A percentile compares a stretch with the other conserved stretches of the same genome.
These are phyloP conservation scores for Bombus difficillimus DNA, from an alignment of 1,140 invertebrate species.

Conservation along the genomic window DNA sequence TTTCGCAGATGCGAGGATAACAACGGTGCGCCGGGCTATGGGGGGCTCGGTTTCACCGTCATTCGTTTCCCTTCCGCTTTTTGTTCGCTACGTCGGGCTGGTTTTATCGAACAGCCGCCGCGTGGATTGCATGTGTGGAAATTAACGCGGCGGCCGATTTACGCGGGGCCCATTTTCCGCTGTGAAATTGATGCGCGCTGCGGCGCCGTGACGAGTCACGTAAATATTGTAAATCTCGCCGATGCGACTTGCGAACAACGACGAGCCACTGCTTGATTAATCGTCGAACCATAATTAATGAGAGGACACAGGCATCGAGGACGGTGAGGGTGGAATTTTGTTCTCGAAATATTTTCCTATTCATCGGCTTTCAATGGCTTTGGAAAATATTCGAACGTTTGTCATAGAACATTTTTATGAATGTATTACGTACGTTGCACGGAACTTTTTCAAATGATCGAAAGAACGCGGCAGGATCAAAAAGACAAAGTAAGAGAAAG, in stretches of 20 bases:
- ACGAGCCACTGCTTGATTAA: constrained; percentile 21
- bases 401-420: background rate
- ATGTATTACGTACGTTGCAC: background rate
- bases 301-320: no score
- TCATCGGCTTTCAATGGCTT: background rate
- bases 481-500: background rate
- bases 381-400: background rate
- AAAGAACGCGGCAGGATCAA: no score
- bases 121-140: constrained; percentile 10
- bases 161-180: constrained; percentile 13
- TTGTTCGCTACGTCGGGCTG: background rate
- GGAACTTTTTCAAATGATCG: background rate
- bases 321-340: background rate
- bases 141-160: constrained; percentile 32
- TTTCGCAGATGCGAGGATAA: constrained; percentile 14
- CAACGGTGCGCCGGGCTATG: background rate
- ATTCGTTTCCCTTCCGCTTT: constrained; percentile 16
- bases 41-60: background rate
- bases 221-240: constrained; percentile 45
- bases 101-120: background rate
- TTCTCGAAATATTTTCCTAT: constrained; percentile 16
- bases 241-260: constrained; percentile 30
- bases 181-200: constrained; percentile 24
- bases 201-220: constrained; percentile 16
- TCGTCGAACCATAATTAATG: constrained; percentile 25